Percentiles rank a stretch among this genome's conserved stretches.
Conservation (phyloP, 2,888 invertebrate genomes). For the Spisula solida region DNA sequence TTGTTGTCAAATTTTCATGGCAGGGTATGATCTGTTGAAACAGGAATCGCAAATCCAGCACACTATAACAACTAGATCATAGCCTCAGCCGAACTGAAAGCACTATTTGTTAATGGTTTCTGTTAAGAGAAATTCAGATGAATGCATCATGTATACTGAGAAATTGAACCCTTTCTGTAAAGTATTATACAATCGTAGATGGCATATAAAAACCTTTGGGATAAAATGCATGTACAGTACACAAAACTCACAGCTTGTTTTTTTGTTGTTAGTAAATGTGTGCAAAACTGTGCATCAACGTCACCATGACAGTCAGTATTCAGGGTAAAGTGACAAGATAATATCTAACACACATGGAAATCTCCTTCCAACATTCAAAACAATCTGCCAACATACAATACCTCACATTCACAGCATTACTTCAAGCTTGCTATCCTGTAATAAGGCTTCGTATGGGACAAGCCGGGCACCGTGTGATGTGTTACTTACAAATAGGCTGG, state of each 20-base stretch:
- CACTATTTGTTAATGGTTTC: too few relatives aligned
- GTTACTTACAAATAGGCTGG: neutral
- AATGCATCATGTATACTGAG: too few relatives aligned
- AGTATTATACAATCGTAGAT: too few relatives aligned
- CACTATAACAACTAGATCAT: too few relatives aligned
- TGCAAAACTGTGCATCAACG: slow-evolving; percentile 3
- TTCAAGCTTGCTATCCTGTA: neutral
- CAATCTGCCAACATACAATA: slow-evolving; percentile 1
- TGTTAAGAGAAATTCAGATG: too few relatives aligned
- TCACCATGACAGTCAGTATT: neutral
- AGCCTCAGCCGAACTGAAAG: too few relatives aligned
- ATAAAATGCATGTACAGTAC: neutral
- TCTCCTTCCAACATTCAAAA: neutral
- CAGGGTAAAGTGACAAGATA: neutral
- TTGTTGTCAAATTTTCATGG: too few relatives aligned
- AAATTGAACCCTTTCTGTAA: too few relatives aligned
- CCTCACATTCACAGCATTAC: neutral
- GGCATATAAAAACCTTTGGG: neutral
- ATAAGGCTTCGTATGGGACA: neutral
- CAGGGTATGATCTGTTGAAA: too few relatives aligned
- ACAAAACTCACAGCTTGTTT: neutral
- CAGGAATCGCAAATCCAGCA: too few relatives aligned
- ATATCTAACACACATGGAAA: slow-evolving; percentile 8
- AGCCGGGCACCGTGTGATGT: neutral
- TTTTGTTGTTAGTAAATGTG: neutral